These are phyloP conservation scores for Propithecus perrieri DNA, from an alignment of 2,797 vertebrate species.

Conservation along the genomic window DNA sequence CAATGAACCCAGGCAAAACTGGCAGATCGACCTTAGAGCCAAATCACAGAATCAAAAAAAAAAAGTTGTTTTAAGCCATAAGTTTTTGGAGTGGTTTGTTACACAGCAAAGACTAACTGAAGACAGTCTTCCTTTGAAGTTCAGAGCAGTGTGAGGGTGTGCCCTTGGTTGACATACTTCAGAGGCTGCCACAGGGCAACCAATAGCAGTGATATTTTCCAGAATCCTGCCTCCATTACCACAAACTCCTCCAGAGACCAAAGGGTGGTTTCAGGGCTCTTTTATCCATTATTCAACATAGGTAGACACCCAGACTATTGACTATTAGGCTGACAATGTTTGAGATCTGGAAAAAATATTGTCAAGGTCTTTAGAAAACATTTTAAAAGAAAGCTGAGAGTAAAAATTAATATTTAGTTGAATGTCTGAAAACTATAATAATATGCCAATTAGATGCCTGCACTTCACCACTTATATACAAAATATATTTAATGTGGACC, in stretches of 20 bases:
- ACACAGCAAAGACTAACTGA: background rate
- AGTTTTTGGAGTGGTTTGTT: background rate
- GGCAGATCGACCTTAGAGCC: background rate
- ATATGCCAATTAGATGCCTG: background rate
- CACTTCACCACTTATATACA: background rate
- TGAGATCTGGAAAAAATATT: background rate
- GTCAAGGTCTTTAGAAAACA: background rate
- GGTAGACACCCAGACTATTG: background rate
- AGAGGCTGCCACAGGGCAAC: background rate
- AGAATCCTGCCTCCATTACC: background rate
- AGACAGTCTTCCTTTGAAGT: background rate
- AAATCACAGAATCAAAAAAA: background rate
- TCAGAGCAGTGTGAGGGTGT: background rate
- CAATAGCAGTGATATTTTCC: background rate
- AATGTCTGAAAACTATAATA: background rate
- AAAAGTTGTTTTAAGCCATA: background rate
- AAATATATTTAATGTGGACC: background rate
- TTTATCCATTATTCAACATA: background rate
- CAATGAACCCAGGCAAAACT: background rate
- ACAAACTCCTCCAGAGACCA: background rate
- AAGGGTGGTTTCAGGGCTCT: background rate
- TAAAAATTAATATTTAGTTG: conserved; percentile 28
- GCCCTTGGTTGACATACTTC: background rate
- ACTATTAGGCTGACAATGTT: background rate
- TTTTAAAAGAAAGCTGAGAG: background rate